Conservation (phyloP, 2,113 vertebrate species). For the Macrotis lagotis region DNA sequence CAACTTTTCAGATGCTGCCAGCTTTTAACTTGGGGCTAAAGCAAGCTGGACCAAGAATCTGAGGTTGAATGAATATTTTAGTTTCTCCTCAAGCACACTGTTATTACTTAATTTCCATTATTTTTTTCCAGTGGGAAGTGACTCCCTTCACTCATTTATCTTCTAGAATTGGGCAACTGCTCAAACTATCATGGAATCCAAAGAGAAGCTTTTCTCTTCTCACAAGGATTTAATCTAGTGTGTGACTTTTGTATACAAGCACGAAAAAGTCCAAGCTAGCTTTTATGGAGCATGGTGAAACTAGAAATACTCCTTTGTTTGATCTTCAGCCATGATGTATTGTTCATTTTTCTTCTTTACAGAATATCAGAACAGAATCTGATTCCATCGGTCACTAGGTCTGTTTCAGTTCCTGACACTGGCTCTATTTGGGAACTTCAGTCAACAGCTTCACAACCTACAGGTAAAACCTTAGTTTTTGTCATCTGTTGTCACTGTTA, state of each 20-base stretch:
- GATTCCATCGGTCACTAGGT: constrained; percentile 93
- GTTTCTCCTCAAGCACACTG: not conserved
- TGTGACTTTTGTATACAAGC: not conserved
- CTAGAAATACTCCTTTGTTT: constrained; percentile 18
- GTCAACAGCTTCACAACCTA: constrained; percentile 89
- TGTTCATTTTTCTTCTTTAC: constrained; percentile 79
- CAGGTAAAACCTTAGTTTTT: constrained; percentile 81
- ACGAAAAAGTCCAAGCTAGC: not conserved
- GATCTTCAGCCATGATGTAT: constrained; percentile 57
- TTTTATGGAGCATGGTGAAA: not conserved
- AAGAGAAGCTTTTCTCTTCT: not conserved
- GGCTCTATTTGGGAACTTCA: constrained; percentile 98
- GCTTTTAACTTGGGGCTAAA: not conserved
- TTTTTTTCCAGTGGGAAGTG: not conserved
- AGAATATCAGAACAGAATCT: constrained; percentile 94
- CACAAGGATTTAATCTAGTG: not conserved
- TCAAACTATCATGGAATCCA: not conserved
- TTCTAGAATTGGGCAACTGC: constrained; percentile 7
- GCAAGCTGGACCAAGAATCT: not conserved
- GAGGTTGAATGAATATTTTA: not conserved
- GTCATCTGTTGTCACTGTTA: no score
- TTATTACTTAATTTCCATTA: not conserved
- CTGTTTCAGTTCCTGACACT: constrained; percentile 94
- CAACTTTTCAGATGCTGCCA: not conserved
- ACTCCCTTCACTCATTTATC: not conserved